Conservation (phyloP, 2,113 vertebrate species). For the Toxotes jaculatrix region DNA sequence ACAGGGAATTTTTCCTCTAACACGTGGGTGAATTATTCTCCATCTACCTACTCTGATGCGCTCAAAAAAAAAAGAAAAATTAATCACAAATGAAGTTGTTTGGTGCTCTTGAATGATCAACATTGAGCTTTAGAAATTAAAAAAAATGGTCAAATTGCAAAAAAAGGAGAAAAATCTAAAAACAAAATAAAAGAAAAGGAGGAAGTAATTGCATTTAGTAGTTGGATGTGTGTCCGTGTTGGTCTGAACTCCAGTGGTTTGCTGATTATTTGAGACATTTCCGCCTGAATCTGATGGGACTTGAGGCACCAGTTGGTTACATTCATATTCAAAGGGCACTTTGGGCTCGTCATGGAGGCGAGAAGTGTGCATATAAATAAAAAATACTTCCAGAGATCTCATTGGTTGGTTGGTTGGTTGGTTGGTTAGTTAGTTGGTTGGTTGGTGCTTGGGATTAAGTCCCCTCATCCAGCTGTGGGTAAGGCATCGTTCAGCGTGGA, state of each 20-base stretch:
- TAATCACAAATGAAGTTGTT: not conserved
- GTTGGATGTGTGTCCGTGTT: constrained; percentile 16
- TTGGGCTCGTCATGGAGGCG: constrained; percentile 51
- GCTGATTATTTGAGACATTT: constrained; percentile 20
- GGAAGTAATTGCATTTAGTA: constrained; percentile 25
- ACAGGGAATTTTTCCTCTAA: constrained; percentile 53
- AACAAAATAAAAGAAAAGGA: not conserved
- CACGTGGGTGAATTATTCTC: constrained; percentile 17
- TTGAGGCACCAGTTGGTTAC: constrained; percentile 69
- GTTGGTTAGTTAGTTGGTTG: too few species aligned
- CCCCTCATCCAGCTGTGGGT: constrained; percentile 38
- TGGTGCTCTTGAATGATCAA: constrained; percentile 62
- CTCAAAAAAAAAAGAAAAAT: not conserved
- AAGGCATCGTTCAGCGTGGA: constrained; percentile 68
- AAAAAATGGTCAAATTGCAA: constrained; percentile 27
- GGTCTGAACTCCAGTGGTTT: constrained; percentile 32
- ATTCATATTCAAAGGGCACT: constrained; percentile 74
- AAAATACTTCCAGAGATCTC: constrained; percentile 45
- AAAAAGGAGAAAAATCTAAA: not conserved
- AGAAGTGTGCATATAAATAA: constrained; percentile 14
- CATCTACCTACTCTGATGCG: constrained; percentile 12
- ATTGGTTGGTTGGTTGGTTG: constrained; percentile 44
- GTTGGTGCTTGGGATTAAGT: constrained; percentile 22
- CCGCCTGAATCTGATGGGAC: constrained; percentile 21
- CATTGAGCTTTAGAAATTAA: constrained; percentile 49